Evolutionary conservation across 2,797 vertebrate genomes (phyloP), one percentile per base, ranked within the genome.

Genomic region (Petrocephalus schoutedeni): DNA sequence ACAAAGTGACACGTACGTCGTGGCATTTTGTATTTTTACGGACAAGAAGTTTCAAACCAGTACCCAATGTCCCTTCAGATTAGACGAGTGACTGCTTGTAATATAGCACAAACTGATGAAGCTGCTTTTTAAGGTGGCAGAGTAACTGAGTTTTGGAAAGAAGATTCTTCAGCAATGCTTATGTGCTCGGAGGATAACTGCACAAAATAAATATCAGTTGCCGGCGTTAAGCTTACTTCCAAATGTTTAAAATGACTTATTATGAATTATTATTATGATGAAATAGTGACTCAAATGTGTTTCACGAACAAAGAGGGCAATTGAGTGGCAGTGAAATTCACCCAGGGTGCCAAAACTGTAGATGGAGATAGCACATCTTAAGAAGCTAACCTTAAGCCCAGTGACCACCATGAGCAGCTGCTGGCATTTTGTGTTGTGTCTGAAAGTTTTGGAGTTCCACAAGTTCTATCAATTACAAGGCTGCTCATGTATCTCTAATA

Each of bases 181-280:
- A 45, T 16, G 16, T 77, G 71, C 36, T 41, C 36, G n/a, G 71
- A 21, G 41, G 74, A 80, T 49, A 49, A 45, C 49, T 49, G 16
- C 74, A 8, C 36, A 21, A 80, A 80, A 56, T 56, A 57, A 80
- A 80, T 80, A 7, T 49, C 74, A 80, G 41, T 19, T 77, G 32
- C 41, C 41, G 4, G 36, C 10, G 64, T 49, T 21, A 21, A 49
- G 16, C 41, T 49, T 49, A 41, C 45, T 45, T 80, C 41, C 36
- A 80, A 80, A 45, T 80, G 41, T 80, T 80, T 80, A 49, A 80
- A 80, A 80, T 80, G 41, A n/a, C 49, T 49, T n/a, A 77, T 77
- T n/a, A 80, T 45, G 36, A 45, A 49, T 49, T 49, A 6, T n/a
- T 80, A 49, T 57, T 57, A 7, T 74, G 32, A 74, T 41, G 28